These are phyloP conservation scores for Parnassius apollo DNA, from an alignment of 2,888 invertebrate species.

Conservation along the genomic window DNA sequence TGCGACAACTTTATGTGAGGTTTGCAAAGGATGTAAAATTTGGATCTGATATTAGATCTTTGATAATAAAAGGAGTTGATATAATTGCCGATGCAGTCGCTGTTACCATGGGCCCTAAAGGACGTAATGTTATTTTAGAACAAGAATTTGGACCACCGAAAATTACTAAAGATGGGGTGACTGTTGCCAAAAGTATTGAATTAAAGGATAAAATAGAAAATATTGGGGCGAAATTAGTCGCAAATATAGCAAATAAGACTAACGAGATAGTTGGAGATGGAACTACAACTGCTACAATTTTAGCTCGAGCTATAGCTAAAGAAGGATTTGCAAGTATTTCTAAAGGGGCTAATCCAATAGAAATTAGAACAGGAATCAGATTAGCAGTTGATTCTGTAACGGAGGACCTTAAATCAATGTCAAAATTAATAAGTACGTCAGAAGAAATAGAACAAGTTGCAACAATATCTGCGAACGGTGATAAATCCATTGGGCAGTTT, in stretches of 20 bases:
- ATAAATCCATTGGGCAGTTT: conserved; percentile 91
- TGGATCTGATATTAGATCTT: conserved; percentile 95
- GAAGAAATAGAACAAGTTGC: conserved; percentile 99
- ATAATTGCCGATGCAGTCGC: conserved; percentile 98
- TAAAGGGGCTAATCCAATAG: conserved; percentile 97
- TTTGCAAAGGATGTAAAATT: conserved; percentile 99
- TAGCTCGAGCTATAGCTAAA: conserved; percentile 98
- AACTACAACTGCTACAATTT: conserved; percentile 98
- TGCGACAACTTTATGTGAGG: conserved; percentile 85
- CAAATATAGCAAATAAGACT: conserved; percentile 99
- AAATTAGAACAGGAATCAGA: conserved; percentile 95
- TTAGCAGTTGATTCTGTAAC: conserved; percentile 96
- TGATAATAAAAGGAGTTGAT: conserved; percentile 99
- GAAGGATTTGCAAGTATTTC: conserved; percentile 99
- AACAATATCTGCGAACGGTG: conserved; percentile 99
- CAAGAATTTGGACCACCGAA: conserved; percentile 99
- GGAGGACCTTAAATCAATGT: conserved; percentile 90
- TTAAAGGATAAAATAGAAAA: conserved; percentile 99
- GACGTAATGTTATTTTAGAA: conserved; percentile 98
- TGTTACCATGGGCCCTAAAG: conserved; percentile 99
- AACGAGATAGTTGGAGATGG: conserved; percentile 99
- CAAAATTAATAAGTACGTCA: conserved; percentile 95
- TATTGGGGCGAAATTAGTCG: conserved; percentile 97
- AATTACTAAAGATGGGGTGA: conserved; percentile 99
- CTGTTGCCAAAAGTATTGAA: conserved; percentile 98